A percentile compares a stretch with the other conserved stretches of the same genome.
Evolutionary conservation across 2,888 invertebrate genomes (phyloP).

Genomic region (Candidula unifasciata): DNA sequence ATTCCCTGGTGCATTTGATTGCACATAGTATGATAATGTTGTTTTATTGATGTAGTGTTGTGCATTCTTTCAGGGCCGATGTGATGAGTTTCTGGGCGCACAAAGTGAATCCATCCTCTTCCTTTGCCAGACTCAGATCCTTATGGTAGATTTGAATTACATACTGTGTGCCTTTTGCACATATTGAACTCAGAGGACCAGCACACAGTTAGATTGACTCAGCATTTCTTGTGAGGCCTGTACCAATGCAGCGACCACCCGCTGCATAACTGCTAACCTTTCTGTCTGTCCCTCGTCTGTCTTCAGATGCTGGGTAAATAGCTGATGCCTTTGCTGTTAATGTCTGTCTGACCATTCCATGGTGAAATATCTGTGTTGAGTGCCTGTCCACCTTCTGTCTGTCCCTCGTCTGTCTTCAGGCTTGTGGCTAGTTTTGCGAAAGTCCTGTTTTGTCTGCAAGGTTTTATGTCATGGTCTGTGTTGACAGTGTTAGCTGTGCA

Average conservation of each 20-base stretch:
- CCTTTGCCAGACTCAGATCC: constrained; percentile 42
- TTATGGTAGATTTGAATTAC: constrained; percentile 46
- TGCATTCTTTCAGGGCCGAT: constrained; percentile 48
- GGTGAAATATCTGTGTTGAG: not conserved
- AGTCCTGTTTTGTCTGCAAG: not conserved
- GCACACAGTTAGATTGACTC: not conserved
- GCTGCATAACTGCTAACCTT: constrained; percentile 17
- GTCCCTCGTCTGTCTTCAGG: constrained; percentile 41
- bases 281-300: constrained; percentile 49
- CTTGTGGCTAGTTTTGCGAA: not conserved
- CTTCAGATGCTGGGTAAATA: constrained; percentile 31
- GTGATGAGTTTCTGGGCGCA: constrained; percentile 45
- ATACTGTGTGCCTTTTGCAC: not conserved
- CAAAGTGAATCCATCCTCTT: constrained; percentile 49
- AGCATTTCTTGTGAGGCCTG: not conserved
- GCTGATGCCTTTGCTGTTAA: constrained; percentile 23
- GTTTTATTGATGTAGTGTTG: constrained; percentile 46
- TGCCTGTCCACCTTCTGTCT: constrained; percentile 30
- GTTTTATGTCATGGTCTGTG: not conserved
- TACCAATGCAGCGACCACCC: not conserved
- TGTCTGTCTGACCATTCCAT: constrained; percentile 28
- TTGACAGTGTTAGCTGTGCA: not conserved
- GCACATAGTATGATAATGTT: constrained; percentile 21
- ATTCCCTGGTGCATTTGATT: constrained; percentile 24
- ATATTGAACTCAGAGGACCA: not conserved